These are phyloP conservation scores for Eulemur albifrons DNA, from an alignment of 2,797 vertebrate genomes.

Conservation along the genomic window DNA sequence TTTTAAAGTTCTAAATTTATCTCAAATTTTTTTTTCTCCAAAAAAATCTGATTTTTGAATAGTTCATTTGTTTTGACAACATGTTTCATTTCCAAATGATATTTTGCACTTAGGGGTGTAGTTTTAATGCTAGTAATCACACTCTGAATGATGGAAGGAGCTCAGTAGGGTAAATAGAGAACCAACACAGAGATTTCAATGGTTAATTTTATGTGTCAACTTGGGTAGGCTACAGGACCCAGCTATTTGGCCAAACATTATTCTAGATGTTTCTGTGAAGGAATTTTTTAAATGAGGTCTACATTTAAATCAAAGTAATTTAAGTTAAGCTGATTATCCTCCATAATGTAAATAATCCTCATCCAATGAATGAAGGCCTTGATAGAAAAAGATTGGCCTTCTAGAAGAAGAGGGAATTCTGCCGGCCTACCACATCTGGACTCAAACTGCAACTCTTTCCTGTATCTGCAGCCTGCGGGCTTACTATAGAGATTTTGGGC, in stretches of 20 bases:
- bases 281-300: not conserved
- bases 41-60: not conserved
- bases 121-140: not conserved
- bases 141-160: not conserved
- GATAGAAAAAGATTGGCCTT: not conserved
- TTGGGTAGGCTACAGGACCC: rapidly evolving
- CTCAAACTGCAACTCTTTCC: not conserved
- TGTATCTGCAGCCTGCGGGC: not conserved
- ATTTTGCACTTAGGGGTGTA: not conserved
- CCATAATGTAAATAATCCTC: not conserved
- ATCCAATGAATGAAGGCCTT: not conserved
- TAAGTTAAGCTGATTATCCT: not conserved
- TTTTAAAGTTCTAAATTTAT: not conserved
- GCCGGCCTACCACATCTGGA: not conserved
- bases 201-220: not conserved
- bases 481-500: not conserved
- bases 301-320: not conserved
- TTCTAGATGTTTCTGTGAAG: not conserved
- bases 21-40: not conserved
- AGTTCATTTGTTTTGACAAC: not conserved
- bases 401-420: not conserved
- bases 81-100: not conserved
- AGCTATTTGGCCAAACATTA: not conserved
- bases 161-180: not conserved
- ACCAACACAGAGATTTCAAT: not conserved